These are phyloP conservation scores for Allobates femoralis DNA, from an alignment of 2,797 vertebrate genomes.

Conservation along the genomic window DNA sequence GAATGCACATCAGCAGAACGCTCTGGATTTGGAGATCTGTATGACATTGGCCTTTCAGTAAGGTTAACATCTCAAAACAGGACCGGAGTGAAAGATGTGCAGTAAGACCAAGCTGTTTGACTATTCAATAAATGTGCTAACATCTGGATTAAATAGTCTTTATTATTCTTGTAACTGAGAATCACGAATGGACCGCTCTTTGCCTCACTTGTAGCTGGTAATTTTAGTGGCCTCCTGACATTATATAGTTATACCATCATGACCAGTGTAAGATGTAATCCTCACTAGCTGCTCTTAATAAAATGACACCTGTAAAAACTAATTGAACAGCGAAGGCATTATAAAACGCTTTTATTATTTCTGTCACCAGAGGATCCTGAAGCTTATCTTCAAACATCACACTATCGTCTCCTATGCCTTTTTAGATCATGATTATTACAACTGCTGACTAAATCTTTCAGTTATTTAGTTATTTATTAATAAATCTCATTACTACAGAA, in stretches of 20 bases:
- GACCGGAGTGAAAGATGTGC: conserved; percentile 13
- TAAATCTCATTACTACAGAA: too few relatives aligned
- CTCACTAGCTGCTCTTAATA: conserved; percentile 25
- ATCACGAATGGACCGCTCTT: conserved; percentile 25
- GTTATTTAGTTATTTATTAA: not conserved
- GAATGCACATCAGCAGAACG: not conserved
- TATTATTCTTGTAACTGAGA: conserved; percentile 55
- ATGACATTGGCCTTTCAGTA: conserved; percentile 38
- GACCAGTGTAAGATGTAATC: conserved; percentile 35
- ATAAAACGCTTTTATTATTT: not conserved
- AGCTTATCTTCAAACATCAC: not conserved
- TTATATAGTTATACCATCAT: conserved; percentile 14
- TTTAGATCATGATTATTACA: not conserved
- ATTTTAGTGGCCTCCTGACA: conserved; percentile 32
- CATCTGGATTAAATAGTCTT: conserved; percentile 58
- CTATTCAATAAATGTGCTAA: conserved; percentile 45
- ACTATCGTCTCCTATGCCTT: not conserved
- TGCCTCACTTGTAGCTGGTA: conserved; percentile 45
- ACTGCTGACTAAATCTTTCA: not conserved
- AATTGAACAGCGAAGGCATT: conserved; percentile 24
- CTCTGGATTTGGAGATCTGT: conserved; percentile 25
- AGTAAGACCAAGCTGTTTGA: conserved; percentile 22
- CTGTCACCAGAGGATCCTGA: not conserved
- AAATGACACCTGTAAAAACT: conserved; percentile 36
- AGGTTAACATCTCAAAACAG: conserved; percentile 50